These are phyloP conservation scores for Thalpophila matura DNA, from an alignment of 2,888 invertebrate species.

Conservation along the genomic window DNA sequence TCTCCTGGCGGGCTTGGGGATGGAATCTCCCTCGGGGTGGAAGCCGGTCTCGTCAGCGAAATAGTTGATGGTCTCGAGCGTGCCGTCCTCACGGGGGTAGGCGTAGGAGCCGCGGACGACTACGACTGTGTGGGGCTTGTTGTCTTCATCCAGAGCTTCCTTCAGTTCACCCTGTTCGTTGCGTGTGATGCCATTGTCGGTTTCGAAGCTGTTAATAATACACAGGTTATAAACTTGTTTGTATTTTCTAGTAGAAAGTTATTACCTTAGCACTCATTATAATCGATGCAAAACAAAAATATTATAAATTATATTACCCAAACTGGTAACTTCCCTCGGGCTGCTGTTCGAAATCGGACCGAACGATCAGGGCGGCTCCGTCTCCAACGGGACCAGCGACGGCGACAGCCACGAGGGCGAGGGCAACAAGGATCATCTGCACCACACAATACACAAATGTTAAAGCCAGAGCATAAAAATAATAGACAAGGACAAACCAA, in stretches of 20 bases:
- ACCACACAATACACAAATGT: constrained; percentile 1
- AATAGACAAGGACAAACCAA: not conserved
- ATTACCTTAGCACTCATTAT: too few relatives aligned
- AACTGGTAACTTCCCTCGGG: constrained; percentile 32
- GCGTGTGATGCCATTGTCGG: constrained; percentile 90
- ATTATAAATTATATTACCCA: too few relatives aligned
- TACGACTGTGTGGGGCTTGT: constrained; percentile 90
- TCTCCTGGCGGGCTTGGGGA: constrained; percentile 86
- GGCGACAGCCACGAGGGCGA: constrained; percentile 59
- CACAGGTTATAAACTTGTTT: not conserved
- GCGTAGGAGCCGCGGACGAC: constrained; percentile 91
- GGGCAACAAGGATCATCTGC: constrained; percentile 5
- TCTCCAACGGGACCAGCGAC: constrained; percentile 32
- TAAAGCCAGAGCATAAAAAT: not conserved
- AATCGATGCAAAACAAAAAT: too few relatives aligned
- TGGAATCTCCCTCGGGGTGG: constrained; percentile 91
- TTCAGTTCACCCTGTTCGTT: constrained; percentile 87
- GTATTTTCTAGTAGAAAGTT: too few relatives aligned
- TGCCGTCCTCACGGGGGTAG: constrained; percentile 90
- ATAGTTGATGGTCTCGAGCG: constrained; percentile 87
- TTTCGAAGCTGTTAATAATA: constrained; percentile 75
- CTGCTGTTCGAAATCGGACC: not conserved
- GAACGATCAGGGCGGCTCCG: not conserved
- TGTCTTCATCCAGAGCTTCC: constrained; percentile 87
- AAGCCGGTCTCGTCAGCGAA: constrained; percentile 92